A percentile compares a stretch with the other conserved stretches of the same genome.
phyloP scores from a whole-genome alignment of 2,113 vertebrate genomes.

The Daubentonia madagascariensis region DNA sequence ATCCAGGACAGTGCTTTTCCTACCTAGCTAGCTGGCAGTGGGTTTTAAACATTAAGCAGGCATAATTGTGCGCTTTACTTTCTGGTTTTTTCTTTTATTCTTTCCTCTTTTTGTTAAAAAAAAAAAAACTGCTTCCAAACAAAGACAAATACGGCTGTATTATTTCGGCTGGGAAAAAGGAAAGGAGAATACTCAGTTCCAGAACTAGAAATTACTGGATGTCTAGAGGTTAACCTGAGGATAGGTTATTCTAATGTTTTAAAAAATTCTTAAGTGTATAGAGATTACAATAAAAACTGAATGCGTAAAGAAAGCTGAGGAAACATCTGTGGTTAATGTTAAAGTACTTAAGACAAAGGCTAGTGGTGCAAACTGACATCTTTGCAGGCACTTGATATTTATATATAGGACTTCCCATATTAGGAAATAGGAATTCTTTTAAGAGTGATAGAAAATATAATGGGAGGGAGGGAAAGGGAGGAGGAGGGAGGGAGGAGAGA shows the following conservation, averaged over 20 bases:
- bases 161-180: constrained; percentile 14
- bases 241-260: background rate
- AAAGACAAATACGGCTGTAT: constrained; percentile 51
- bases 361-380: constrained; percentile 31
- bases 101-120: background rate
- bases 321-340: constrained; percentile 5
- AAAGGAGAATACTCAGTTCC: constrained; percentile 30
- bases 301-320: constrained; percentile 19
- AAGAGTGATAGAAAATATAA: constrained; percentile 61
- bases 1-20: constrained; percentile 62
- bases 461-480: background rate
- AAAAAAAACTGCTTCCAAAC: constrained; percentile 47
- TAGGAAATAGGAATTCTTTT: constrained; percentile 67
- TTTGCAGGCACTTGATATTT: constrained; percentile 47
- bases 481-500: background rate
- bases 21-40: constrained; percentile 72
- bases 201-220: background rate
- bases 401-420: constrained; percentile 50
- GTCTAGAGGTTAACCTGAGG: constrained; percentile 1
- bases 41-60: constrained; percentile 74
- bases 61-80: constrained; percentile 70
- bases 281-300: constrained; percentile 44
- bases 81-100: constrained; percentile 66
- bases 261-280: background rate
- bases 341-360: constrained; percentile 44